phyloP scores from a whole-genome alignment of 1,140 invertebrate genomes.

The Meloidogyne exigua region DNA sequence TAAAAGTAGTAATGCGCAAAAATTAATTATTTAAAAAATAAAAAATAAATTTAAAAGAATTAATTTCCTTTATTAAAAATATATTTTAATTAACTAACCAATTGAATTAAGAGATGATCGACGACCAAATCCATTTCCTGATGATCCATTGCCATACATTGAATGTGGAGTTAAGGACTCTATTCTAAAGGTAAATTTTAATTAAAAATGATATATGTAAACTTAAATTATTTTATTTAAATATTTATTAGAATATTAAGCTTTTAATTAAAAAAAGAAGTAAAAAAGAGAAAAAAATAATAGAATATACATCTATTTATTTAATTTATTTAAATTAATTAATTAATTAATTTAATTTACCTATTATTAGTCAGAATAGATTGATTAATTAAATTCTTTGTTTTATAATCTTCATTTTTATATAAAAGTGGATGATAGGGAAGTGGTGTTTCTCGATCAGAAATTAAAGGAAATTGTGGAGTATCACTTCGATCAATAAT shows the following conservation, averaged over 20 bases:
- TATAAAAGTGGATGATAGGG: slow-evolving; percentile 62
- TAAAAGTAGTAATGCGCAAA: not conserved
- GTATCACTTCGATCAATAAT: slow-evolving; percentile 29
- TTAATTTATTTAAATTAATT: too few species aligned
- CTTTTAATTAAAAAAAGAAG: too few species aligned
- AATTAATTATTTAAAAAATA: too few species aligned
- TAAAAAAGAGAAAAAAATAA: too few species aligned
- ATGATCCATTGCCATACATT: slow-evolving; percentile 16
- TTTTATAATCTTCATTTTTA: slow-evolving; percentile 21
- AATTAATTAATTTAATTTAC: too few species aligned
- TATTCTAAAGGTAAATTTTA: not conserved
- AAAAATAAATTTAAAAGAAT: too few species aligned
- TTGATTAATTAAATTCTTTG: not conserved
- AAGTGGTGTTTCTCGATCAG: slow-evolving; percentile 66
- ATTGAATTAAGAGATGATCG: slow-evolving; percentile 12
- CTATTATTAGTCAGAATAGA: not conserved
- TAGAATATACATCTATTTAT: too few species aligned
- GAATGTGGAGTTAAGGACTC: slow-evolving; percentile 17
- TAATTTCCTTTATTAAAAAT: too few species aligned
- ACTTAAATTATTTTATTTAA: too few species aligned
- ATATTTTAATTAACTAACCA: not conserved
- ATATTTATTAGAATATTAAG: too few species aligned
- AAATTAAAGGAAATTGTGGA: slow-evolving; percentile 30
- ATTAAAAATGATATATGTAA: too few species aligned
- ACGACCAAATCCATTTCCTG: not conserved